Conservation (phyloP, 2,797 vertebrate genomes). For the Danio aesculapii region DNA sequence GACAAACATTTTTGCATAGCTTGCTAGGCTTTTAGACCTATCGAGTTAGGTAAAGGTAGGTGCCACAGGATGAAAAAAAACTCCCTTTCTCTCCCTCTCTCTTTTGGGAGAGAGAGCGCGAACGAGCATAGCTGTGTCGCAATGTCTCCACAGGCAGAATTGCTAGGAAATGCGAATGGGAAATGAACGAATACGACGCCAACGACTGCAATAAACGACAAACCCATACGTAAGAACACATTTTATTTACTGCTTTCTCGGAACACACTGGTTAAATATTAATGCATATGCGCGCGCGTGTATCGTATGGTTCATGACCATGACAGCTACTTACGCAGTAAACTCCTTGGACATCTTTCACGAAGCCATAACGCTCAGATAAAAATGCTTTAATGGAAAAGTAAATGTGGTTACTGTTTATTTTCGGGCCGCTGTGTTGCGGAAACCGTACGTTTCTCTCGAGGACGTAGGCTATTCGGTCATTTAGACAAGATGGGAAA, state of each 20-base stretch:
- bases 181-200: not conserved
- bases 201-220: not conserved
- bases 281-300: not conserved
- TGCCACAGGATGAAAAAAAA: not conserved
- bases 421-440: not conserved
- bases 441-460: not conserved
- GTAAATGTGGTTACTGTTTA: not conserved
- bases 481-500: not conserved
- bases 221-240: not conserved
- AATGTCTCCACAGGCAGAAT: not conserved
- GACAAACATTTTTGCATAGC: not conserved
- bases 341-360: not conserved
- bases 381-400: not conserved
- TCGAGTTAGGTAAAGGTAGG: not conserved
- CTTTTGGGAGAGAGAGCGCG: too few relatives aligned
- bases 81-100: not conserved
- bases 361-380: not conserved
- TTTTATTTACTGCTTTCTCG: not conserved
- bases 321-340: slow-evolving; percentile 13
- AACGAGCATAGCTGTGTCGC: not conserved
- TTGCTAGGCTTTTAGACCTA: not conserved
- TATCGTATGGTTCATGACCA: not conserved
- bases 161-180: slow-evolving; percentile 7
- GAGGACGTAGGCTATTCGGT: not conserved
- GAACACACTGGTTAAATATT: not conserved